Percentiles rank a stretch among this genome's conserved stretches.
Evolutionary conservation across 2,113 vertebrate species (phyloP).

Genomic region (Syrrhaptes paradoxus): DNA sequence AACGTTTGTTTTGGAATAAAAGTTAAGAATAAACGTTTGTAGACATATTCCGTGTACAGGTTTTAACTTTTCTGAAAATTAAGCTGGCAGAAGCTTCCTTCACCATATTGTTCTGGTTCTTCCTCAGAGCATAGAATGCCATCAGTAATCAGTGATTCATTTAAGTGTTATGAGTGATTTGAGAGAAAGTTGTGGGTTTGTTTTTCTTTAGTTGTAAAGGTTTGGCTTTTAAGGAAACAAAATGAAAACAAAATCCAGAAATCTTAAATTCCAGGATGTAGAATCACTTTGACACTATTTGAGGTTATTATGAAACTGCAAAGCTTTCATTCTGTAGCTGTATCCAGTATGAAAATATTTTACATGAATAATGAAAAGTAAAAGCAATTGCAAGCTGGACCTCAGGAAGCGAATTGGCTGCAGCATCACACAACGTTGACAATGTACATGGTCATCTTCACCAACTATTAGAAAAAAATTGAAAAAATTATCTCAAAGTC

Average conservation of each 20-base stretch:
- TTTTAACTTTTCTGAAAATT: neutral
- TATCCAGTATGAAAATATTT: neutral
- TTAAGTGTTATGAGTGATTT: neutral
- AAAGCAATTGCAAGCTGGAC: neutral
- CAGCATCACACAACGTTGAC: neutral
- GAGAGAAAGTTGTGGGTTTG: neutral
- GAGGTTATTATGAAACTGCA: neutral
- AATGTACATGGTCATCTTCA: neutral
- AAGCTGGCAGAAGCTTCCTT: neutral
- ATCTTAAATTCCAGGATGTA: neutral
- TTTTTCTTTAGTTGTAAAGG: neutral
- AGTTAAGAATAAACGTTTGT: neutral
- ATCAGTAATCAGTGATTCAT: neutral
- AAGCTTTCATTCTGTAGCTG: neutral
- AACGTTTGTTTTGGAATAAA: neutral
- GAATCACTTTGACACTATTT: neutral
- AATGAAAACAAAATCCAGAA: neutral
- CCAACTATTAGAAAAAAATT: neutral
- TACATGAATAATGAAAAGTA: neutral
- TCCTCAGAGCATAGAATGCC: neutral
- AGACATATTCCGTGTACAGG: neutral
- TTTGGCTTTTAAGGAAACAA: neutral
- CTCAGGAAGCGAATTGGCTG: neutral
- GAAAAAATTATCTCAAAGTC: neutral
- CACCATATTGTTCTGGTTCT: neutral